Base-by-base conservation (phyloP, 1,140 invertebrate genomes). In the Radopholus similis region DNA sequence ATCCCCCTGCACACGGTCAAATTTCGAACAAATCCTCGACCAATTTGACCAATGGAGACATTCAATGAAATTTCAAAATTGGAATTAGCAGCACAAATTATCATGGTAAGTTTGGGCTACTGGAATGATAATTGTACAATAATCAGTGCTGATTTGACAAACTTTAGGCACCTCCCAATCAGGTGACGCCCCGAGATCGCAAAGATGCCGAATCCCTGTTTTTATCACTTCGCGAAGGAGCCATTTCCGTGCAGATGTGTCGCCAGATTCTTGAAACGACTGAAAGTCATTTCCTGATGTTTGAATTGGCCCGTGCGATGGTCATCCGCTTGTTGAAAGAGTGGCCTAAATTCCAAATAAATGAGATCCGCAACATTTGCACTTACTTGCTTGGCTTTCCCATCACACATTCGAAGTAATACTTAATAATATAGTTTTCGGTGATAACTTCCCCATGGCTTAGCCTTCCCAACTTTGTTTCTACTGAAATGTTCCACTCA, bases 261-360 rank as follows among this genome's bases (percentile, higher is more conserved):
- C 23, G 66, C 15, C 44, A 68, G 32, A 54, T 58, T 70, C 18
- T 69, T 28, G 66, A 68, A 64, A 42, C 60, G 8, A 68, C 66
- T 18, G 40, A 56, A 28, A 68, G 53, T 40, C 66, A 68, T 30
- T 68, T 68, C 54, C 34, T 68, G 18, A 68, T 68, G 66, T 68
- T 68, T 40, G 64, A 68, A 40, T 26, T 68, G 30, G 34, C 66
- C n/a, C 66, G 54, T 4, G 37, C 40, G 5, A 40, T 68, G 23
- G 64, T 62, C 18, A 34, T 30, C 21, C 63, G 65, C 15, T 32
- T 67, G 13, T 68, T 65, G 59, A 64, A 38, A 26, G 47, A 70
- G 21, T 68, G 47, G 59, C n/a, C 26, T 11, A 68, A 42, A 30
- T 47, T 66, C 32, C 34, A 21, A 32, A 26, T 55, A n/a, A 60